Conservation (phyloP, 2,888 invertebrate genomes). For the Timandra comae region DNA sequence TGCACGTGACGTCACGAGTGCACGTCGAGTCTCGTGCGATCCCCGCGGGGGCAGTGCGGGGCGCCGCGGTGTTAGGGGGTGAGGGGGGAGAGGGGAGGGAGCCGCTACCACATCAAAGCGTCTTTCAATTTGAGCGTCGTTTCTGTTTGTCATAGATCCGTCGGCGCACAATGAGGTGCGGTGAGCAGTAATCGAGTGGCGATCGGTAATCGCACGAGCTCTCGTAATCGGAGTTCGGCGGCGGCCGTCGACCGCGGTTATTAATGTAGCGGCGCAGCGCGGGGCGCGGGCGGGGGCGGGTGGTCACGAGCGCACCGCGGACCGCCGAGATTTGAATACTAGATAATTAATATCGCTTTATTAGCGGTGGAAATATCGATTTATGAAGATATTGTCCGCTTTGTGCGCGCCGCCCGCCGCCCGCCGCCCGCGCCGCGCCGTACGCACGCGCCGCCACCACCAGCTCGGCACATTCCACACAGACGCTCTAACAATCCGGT, state of each 20-base stretch:
- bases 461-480: background rate
- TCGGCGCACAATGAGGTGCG: constrained; percentile 15
- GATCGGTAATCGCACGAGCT: constrained; percentile 42
- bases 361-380: constrained; percentile 70
- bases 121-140: background rate
- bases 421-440: constrained; percentile 17
- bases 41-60: background rate
- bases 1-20: too few species aligned
- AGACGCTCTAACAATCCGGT: constrained; percentile 1
- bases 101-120: background rate
- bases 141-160: constrained; percentile 7
- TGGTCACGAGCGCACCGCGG: constrained; percentile 57
- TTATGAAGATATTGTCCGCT: constrained; percentile 66
- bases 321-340: constrained; percentile 71
- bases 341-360: constrained; percentile 76
- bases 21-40: too few species aligned
- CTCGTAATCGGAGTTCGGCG: constrained; percentile 17
- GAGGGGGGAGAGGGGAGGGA: background rate
- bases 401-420: constrained; percentile 48
- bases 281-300: constrained; percentile 20
- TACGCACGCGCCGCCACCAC: constrained; percentile 11
- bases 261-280: constrained; percentile 25
- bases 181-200: constrained; percentile 44
- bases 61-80: background rate
- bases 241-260: constrained; percentile 32